Conservation (phyloP, 2,888 invertebrate genomes). For the Aphidius colemani region DNA sequence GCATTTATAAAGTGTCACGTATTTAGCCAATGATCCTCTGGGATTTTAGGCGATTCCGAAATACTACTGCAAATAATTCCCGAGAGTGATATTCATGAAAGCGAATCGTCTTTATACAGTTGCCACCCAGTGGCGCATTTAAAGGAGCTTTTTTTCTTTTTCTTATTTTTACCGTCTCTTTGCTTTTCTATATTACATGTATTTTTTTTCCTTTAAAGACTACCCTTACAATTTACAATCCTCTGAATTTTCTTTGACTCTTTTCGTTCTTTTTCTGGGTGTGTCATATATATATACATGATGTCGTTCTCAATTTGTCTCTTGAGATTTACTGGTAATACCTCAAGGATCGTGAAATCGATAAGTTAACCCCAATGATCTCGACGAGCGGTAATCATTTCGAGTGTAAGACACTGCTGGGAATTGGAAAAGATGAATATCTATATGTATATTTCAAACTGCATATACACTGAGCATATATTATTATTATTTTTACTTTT, state of each 20-base stretch:
- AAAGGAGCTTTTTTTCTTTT: too few species aligned
- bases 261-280: too few species aligned
- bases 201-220: too few species aligned
- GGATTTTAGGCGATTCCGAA: not conserved
- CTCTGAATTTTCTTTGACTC: too few species aligned
- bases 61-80: slow-evolving; percentile 17
- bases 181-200: too few species aligned
- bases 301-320: too few species aligned
- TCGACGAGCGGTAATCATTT: slow-evolving; percentile 15
- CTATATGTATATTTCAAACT: too few species aligned
- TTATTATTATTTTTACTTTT: not conserved
- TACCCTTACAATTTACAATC: too few species aligned
- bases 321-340: not conserved
- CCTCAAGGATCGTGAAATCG: slow-evolving; percentile 4
- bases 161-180: too few species aligned
- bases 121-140: not conserved
- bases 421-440: not conserved
- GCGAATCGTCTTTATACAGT: slow-evolving; percentile 23
- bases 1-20: slow-evolving; percentile 38
- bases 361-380: not conserved
- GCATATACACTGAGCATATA: not conserved
- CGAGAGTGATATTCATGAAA: slow-evolving; percentile 27
- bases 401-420: slow-evolving; percentile 6
- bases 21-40: slow-evolving; percentile 43
- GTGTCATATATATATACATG: too few species aligned